Percentiles rank a stretch among this genome's conserved stretches.
phyloP scores from a whole-genome alignment of 2,113 vertebrate genomes.

The Buteo buteo region DNA sequence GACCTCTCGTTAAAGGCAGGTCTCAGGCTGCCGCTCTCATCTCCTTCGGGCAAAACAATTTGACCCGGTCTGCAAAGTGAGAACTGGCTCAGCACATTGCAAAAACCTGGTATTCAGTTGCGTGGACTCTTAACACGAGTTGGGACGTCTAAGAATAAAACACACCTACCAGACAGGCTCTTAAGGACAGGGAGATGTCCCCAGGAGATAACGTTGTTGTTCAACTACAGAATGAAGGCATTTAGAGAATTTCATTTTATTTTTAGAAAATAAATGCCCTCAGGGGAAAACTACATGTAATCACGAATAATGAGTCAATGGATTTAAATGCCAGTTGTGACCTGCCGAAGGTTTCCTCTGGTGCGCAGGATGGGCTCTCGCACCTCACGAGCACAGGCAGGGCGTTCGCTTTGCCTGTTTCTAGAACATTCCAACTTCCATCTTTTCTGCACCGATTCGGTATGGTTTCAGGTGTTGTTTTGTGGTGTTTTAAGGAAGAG shows the following conservation, averaged over 20 bases:
- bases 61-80: background rate
- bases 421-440: background rate
- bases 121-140: background rate
- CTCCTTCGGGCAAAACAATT: background rate
- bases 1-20: background rate
- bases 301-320: background rate
- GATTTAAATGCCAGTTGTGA: background rate
- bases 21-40: background rate
- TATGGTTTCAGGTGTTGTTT: background rate
- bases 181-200: slow-evolving; percentile 23
- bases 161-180: background rate
- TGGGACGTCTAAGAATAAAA: background rate
- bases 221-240: background rate
- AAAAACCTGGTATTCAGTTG: background rate
- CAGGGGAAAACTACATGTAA: background rate
- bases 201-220: slow-evolving; percentile 37
- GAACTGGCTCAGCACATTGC: background rate
- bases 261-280: slow-evolving; percentile 2
- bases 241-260: slow-evolving; percentile 27
- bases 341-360: background rate
- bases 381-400: background rate
- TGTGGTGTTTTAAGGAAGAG: background rate
- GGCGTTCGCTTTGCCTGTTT: background rate
- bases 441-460: background rate
- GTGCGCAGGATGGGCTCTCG: background rate